Conservation (phyloP, 2,888 invertebrate genomes). For the Allolobophora icterica region DNA sequence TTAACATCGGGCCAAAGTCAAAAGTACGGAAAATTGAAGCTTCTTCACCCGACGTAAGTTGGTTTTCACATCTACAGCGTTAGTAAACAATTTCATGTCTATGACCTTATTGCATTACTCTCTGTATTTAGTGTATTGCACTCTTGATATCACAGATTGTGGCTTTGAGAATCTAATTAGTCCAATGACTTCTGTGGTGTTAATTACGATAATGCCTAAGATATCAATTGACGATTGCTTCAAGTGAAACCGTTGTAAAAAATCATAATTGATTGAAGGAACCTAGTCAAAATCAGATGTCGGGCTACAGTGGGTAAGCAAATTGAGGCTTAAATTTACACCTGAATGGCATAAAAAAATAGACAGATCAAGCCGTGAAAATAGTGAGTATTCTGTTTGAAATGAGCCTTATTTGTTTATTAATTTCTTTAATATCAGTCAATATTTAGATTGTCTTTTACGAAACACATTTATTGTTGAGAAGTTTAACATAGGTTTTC, state of each 20-base stretch:
- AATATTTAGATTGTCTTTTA: not conserved
- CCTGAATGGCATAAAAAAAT: not conserved
- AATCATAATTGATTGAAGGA: not conserved
- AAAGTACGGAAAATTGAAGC: not conserved
- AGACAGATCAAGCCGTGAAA: not conserved
- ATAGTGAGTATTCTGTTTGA: no score
- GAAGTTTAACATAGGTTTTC: not conserved
- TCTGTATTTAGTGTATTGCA: not conserved
- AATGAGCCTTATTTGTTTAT: no score
- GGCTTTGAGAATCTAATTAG: not conserved
- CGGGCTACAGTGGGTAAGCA: not conserved
- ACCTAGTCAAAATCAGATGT: not conserved
- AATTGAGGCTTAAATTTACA: not conserved
- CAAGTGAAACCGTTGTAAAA: not conserved
- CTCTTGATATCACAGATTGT: not conserved
- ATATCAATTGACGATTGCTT: not conserved
- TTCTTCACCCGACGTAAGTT: not conserved
- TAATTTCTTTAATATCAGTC: no score
- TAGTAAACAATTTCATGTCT: not conserved
- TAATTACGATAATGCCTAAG: not conserved
- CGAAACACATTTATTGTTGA: not conserved
- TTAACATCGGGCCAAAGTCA: slow-evolving; percentile 3
- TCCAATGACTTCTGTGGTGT: not conserved
- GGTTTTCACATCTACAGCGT: not conserved
- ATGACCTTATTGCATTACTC: not conserved